Conservation (phyloP, 2,888 invertebrate species). For the Amphipoea lucens region DNA sequence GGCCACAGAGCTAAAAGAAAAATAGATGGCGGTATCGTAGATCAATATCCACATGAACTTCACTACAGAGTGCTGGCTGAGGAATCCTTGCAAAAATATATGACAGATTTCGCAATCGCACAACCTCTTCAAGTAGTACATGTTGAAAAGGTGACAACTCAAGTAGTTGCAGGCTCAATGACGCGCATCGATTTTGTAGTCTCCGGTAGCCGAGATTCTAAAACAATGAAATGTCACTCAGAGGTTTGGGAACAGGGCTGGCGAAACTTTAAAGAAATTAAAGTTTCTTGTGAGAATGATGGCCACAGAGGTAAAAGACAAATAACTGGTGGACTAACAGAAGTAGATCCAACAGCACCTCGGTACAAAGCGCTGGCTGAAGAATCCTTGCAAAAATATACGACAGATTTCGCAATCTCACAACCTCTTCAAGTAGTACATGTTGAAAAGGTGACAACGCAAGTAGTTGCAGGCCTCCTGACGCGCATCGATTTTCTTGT, state of each 20-base stretch:
- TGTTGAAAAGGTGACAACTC: constrained; percentile 56
- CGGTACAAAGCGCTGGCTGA: constrained; percentile 64
- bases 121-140: neutral
- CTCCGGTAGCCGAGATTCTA: neutral
- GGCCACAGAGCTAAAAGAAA: constrained; percentile 1
- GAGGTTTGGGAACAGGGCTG: constrained; percentile 36
- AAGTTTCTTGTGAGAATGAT: constrained; percentile 55
- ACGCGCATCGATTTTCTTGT: constrained; percentile 60
- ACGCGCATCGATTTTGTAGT: constrained; percentile 40
- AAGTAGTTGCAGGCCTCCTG: constrained; percentile 66
- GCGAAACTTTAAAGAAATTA: constrained; percentile 54
- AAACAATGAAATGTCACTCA: constrained; percentile 66
- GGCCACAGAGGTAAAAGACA: neutral
- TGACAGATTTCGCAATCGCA: rapidly evolving
- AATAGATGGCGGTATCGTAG: neutral
- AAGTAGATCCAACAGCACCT: constrained; percentile 7
- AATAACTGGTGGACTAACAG: neutral
- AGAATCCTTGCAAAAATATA: constrained; percentile 63
- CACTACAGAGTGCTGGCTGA: constrained; percentile 47
- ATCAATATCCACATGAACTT: constrained; percentile 11
- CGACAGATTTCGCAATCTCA: constrained; percentile 24
- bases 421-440: constrained; percentile 42
- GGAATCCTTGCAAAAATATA: constrained; percentile 26
- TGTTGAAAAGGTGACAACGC: constrained; percentile 64
- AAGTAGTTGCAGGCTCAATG: constrained; percentile 55